A percentile compares a stretch with the other conserved stretches of the same genome.
Conservation (phyloP, 2,113 vertebrate species). For the Hippolais icterina region DNA sequence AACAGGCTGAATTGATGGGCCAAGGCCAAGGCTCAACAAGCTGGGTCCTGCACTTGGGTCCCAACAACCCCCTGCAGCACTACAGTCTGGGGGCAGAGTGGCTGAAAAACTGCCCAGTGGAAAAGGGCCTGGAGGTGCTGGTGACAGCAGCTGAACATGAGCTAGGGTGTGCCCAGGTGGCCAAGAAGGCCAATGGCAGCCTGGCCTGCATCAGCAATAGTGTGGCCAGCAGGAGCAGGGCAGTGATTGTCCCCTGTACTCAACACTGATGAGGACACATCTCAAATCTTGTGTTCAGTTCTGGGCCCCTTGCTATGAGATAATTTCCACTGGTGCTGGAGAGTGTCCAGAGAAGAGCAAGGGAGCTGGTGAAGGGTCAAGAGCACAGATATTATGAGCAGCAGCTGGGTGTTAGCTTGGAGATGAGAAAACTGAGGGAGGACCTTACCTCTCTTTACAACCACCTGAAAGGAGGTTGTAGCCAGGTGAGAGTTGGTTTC, state of each 20-base stretch:
- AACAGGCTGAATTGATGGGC: neutral
- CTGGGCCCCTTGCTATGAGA: neutral
- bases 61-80: neutral
- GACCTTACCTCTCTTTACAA: neutral
- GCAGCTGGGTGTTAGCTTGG: neutral
- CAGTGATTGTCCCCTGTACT: neutral
- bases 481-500: neutral
- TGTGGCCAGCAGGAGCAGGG: neutral
- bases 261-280: neutral
- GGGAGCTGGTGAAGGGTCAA: neutral
- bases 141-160: neutral
- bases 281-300: neutral
- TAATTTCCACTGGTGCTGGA: neutral
- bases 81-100: neutral
- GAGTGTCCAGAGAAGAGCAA: neutral
- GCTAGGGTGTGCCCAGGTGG: neutral
- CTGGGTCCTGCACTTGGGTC: neutral
- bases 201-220: neutral
- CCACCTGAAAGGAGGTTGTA: neutral
- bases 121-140: neutral
- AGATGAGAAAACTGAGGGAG: neutral
- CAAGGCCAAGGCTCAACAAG: neutral
- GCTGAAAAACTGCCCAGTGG: fast-evolving
- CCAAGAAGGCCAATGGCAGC: neutral
- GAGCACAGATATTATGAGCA: neutral